Conservation (phyloP, 2,113 vertebrate genomes). For the Balaeniceps rex region DNA sequence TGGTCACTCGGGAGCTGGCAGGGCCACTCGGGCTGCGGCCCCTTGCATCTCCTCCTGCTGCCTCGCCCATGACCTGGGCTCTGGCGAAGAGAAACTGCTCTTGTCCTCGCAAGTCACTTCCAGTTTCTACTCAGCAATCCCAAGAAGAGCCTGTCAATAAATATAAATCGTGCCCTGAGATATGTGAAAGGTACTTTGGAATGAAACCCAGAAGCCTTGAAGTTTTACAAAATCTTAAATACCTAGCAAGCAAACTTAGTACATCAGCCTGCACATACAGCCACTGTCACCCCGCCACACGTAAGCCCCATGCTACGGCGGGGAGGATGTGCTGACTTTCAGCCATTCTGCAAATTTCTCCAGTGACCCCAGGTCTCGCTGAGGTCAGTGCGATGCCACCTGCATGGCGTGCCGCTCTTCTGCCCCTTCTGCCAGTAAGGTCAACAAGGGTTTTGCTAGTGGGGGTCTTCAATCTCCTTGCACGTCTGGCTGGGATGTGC, state of each 20-base stretch:
- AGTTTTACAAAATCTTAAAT: neutral
- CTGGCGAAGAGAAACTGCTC: neutral
- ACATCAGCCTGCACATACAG: neutral
- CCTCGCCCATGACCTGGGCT: neutral
- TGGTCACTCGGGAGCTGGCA: neutral
- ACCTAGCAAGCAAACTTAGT: neutral
- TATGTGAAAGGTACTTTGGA: neutral
- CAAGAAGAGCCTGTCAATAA: neutral
- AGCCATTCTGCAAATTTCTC: neutral
- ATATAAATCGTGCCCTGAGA: neutral
- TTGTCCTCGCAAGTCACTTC: neutral
- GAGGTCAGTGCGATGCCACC: neutral
- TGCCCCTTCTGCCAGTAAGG: neutral
- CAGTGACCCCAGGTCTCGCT: neutral
- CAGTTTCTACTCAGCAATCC: neutral
- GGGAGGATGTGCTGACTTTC: neutral
- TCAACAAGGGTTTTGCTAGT: neutral
- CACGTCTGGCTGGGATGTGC: neutral
- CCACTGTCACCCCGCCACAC: neutral
- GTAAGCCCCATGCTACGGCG: rapidly evolving
- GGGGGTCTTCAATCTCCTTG: rapidly evolving
- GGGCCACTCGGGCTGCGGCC: neutral
- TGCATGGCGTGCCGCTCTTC: neutral
- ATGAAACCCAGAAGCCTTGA: neutral
- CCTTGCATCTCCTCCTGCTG: neutral